A percentile compares a stretch with the other conserved stretches of the same genome.
Evolutionary conservation across 2,113 vertebrate species (phyloP).

Genomic region (Eurystomus gularis): DNA sequence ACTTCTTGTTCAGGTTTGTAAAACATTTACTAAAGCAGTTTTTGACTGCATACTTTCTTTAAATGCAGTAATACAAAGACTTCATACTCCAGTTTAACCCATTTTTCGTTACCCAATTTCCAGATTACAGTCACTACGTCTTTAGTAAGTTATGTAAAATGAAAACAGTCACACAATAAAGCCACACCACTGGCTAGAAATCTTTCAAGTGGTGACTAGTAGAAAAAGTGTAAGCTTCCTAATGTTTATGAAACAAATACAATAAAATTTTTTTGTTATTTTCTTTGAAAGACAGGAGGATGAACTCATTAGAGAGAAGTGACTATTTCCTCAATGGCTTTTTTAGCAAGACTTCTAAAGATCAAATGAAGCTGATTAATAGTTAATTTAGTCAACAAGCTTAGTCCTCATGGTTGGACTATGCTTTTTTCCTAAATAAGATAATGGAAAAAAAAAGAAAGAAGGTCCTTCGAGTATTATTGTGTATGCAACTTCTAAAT

Average conservation of each 20-base stretch:
- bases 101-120: background rate
- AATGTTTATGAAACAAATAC: slow-evolving; percentile 13
- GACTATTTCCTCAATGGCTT: background rate
- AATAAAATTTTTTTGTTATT: slow-evolving; percentile 17
- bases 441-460: background rate
- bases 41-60: background rate
- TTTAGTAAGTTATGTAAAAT: background rate
- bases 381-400: background rate
- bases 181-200: background rate
- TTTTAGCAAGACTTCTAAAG: background rate
- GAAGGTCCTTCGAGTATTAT: background rate
- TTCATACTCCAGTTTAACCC: background rate
- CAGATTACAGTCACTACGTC: background rate
- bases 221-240: background rate
- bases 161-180: background rate
- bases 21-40: background rate
- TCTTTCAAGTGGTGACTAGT: background rate
- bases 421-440: background rate
- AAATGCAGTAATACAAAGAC: background rate
- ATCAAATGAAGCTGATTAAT: background rate
- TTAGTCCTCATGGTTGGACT: background rate
- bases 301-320: background rate
- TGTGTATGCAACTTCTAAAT: background rate
- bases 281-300: background rate
- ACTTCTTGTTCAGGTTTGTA: background rate